These are phyloP conservation scores for Fukomys damarensis DNA, from an alignment of 2,113 vertebrate genomes.

Conservation along the genomic window DNA sequence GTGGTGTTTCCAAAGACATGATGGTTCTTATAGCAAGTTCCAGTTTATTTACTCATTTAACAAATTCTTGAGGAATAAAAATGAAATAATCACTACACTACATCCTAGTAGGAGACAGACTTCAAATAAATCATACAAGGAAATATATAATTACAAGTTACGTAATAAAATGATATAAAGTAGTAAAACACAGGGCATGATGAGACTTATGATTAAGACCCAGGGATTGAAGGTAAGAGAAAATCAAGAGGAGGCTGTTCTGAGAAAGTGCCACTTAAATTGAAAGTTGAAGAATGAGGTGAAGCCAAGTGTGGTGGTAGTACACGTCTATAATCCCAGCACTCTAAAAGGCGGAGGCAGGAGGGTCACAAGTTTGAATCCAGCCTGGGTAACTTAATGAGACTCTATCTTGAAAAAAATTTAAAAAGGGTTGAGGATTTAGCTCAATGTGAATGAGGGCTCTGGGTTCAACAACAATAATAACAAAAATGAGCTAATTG, in stretches of 20 bases:
- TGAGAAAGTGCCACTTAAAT: constrained; percentile 36
- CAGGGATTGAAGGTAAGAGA: background rate
- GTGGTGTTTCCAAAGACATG: constrained; percentile 1
- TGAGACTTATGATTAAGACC: constrained; percentile 17
- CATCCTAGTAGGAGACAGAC: background rate
- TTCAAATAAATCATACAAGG: constrained; percentile 36
- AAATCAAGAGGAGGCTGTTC: background rate
- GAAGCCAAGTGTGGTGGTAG: background rate
- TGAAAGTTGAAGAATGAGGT: constrained; percentile 36
- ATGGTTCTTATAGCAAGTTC: constrained; percentile 30
- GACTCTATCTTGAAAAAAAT: background rate
- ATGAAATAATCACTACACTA: constrained; percentile 4
- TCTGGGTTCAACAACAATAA: background rate
- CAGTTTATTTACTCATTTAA: constrained; percentile 49
- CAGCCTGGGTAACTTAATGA: background rate
- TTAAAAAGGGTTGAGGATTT: background rate
- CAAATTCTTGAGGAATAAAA: constrained; percentile 46
- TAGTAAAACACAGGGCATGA: background rate
- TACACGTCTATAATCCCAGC: background rate
- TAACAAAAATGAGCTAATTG: background rate
- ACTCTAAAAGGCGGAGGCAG: background rate
- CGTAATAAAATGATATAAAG: constrained; percentile 47
- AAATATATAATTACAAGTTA: constrained; percentile 51
- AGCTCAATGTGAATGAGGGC: background rate
- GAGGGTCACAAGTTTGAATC: background rate